Evolutionary conservation across 2,888 invertebrate genomes (phyloP).

Genomic region (Podabrus alpinus): DNA sequence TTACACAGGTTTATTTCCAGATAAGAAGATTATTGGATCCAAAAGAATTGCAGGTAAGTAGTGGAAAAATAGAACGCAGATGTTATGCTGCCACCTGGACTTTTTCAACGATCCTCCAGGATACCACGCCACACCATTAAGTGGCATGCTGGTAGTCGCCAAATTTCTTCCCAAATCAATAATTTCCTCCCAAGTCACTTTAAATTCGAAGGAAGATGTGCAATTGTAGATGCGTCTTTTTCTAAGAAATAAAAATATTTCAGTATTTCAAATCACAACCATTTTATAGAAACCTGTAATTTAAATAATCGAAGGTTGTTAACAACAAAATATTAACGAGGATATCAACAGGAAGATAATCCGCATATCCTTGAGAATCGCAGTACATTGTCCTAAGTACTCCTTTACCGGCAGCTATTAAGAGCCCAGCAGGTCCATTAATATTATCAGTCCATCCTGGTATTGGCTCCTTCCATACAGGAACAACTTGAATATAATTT

Average conservation of each 20-base stretch:
- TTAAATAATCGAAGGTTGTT: conserved; percentile 60
- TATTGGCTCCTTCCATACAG: conserved; percentile 81
- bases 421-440: conserved; percentile 86
- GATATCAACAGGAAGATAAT: conserved; percentile 79
- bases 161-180: conserved; percentile 80
- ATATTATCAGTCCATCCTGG: conserved; percentile 94
- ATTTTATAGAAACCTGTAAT: conserved; percentile 55
- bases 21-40: conserved; percentile 75
- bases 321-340: conserved; percentile 69
- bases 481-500: conserved; percentile 67
- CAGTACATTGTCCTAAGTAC: conserved; percentile 89
- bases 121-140: conserved; percentile 84
- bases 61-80: conserved; percentile 86
- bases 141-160: conserved; percentile 76
- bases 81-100: conserved; percentile 74
- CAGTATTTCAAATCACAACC: not conserved
- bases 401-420: conserved; percentile 85
- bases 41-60: conserved; percentile 86
- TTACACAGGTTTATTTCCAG: conserved; percentile 89
- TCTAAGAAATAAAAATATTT: conserved; percentile 45
- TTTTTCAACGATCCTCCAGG: conserved; percentile 89
- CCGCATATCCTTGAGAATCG: conserved; percentile 75
- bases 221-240: conserved; percentile 69
- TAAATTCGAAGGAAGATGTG: conserved; percentile 79
- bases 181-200: conserved; percentile 87